These are phyloP conservation scores for Lynx canadensis DNA, from an alignment of 2,113 vertebrate species.

Conservation along the genomic window DNA sequence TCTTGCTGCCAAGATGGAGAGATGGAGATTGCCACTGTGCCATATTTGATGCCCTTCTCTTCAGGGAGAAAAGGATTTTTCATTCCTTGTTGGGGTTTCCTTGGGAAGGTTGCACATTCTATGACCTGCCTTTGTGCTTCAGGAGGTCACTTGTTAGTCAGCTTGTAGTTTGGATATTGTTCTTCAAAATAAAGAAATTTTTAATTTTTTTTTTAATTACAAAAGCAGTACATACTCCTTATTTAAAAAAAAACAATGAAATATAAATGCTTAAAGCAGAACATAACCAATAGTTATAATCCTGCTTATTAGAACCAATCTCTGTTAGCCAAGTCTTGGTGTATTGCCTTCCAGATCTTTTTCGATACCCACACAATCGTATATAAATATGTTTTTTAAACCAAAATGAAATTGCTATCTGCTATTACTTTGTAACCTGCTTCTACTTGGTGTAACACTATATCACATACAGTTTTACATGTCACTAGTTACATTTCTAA, in stretches of 20 bases:
- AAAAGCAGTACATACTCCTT: not conserved
- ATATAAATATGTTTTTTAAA: not conserved
- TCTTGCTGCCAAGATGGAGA: not conserved
- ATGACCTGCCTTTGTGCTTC: not conserved
- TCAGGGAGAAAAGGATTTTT: not conserved
- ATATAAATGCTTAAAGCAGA: not conserved
- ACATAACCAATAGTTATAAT: not conserved
- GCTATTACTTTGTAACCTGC: not conserved
- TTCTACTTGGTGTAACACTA: not conserved
- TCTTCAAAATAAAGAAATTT: not conserved
- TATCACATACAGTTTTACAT: not conserved
- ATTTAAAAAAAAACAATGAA: not conserved
- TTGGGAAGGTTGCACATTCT: not conserved
- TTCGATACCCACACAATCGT: not conserved
- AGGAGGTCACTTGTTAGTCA: not conserved
- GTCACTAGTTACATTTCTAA: not conserved
- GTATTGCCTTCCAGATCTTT: not conserved
- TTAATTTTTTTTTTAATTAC: not conserved
- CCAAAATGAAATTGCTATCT: not conserved
- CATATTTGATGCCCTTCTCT: not conserved
- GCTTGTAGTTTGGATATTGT: constrained; percentile 26
- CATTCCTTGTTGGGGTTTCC: not conserved
- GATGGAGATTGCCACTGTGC: not conserved
- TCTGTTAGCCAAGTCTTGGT: not conserved
- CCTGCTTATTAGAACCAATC: not conserved